Conservation (phyloP, 2,113 vertebrate genomes). For the Opisthocomus hoazin region DNA sequence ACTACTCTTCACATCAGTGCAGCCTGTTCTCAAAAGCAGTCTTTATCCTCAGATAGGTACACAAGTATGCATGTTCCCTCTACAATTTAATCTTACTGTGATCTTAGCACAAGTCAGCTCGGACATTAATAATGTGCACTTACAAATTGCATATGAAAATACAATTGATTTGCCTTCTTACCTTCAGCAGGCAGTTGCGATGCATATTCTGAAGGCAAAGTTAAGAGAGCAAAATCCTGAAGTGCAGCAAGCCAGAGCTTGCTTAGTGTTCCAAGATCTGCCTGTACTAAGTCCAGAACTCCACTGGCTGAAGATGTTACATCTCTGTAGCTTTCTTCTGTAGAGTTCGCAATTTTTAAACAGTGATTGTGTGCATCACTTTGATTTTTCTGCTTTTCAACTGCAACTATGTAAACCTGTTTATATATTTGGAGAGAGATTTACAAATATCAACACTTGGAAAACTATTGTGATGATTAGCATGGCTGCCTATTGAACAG, state of each 20-base stretch:
- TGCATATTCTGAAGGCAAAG: conserved; percentile 79
- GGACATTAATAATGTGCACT: background rate
- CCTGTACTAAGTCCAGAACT: conserved; percentile 82
- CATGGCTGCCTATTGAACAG: background rate
- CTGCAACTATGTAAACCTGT: conserved; percentile 90
- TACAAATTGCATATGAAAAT: background rate
- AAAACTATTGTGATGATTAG: background rate
- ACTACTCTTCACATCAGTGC: background rate
- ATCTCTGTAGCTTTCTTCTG: conserved; percentile 55
- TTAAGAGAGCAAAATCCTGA: conserved; percentile 88
- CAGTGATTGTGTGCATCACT: conserved; percentile 22
- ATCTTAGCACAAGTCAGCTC: background rate
- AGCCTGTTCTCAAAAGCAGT: background rate
- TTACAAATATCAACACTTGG: background rate
- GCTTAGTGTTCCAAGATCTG: conserved; percentile 83
- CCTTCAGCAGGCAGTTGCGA: conserved; percentile 81
- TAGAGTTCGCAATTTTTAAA: conserved; percentile 17
- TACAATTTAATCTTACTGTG: background rate
- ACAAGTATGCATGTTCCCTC: background rate
- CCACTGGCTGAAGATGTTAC: conserved; percentile 32
- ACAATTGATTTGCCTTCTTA: conserved; percentile 52
- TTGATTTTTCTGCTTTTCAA: conserved; percentile 77
- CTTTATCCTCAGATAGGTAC: background rate
- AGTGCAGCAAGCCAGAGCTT: conserved; percentile 88
- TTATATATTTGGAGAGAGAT: conserved; percentile 9